Conservation (phyloP, 2,797 vertebrate species). For the Sciurus carolinensis region DNA sequence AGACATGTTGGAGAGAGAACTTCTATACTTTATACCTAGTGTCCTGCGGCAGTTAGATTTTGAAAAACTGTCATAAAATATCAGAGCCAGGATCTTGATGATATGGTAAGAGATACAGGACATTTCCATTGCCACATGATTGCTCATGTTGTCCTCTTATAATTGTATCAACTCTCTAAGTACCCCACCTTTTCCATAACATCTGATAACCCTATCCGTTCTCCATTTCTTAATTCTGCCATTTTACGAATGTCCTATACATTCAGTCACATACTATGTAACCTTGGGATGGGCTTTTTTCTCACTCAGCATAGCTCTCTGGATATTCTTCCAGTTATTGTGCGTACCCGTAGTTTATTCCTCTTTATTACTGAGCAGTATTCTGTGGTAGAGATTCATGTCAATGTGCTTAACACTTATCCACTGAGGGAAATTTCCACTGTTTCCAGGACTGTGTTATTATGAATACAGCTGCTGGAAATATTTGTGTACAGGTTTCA, state of each 20-base stretch:
- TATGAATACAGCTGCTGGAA: neutral
- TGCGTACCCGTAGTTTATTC: neutral
- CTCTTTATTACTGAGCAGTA: neutral
- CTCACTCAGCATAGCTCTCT: neutral
- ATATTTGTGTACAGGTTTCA: neutral
- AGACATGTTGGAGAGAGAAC: neutral
- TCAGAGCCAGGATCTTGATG: neutral
- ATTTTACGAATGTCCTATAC: neutral
- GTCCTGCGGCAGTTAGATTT: neutral
- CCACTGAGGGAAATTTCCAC: neutral
- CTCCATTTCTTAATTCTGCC: neutral
- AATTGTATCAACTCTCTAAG: neutral
- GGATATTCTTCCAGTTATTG: neutral
- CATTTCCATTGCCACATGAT: neutral
- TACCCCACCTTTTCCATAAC: neutral
- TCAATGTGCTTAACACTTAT: neutral
- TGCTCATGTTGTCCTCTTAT: neutral
- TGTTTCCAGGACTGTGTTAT: neutral
- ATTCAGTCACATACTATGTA: neutral
- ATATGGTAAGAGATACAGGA: neutral
- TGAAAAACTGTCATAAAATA: neutral
- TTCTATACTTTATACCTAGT: neutral
- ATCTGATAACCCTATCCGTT: neutral
- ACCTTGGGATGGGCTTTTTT: neutral
- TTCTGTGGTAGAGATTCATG: neutral